A percentile compares a stretch with the other conserved stretches of the same genome.
phyloP scores from a whole-genome alignment of 2,888 invertebrate species.

The Drosophila kanekoi region DNA sequence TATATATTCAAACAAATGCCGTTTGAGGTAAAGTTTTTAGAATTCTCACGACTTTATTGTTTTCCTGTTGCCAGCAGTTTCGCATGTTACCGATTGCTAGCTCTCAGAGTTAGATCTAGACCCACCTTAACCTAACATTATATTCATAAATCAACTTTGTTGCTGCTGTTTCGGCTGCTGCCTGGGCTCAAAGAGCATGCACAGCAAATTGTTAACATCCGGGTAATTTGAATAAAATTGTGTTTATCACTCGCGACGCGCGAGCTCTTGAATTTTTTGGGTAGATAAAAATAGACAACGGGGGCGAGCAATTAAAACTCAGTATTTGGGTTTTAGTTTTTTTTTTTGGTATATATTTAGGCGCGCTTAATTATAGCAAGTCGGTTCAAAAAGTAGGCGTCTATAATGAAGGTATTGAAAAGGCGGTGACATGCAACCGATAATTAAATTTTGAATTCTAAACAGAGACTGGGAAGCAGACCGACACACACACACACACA shows the following conservation, averaged over 20 bases:
- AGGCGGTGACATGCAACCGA: slow-evolving; percentile 78
- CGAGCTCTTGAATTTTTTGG: slow-evolving; percentile 21
- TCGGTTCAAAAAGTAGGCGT: slow-evolving; percentile 37
- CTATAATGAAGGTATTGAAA: slow-evolving; percentile 73
- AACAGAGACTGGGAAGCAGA: slow-evolving; percentile 8
- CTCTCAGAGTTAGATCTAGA: slow-evolving; percentile 1
- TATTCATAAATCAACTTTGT: slow-evolving; percentile 71
- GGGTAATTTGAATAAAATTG: slow-evolving; percentile 77
- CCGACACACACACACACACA: too few species aligned
- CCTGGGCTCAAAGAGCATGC: slow-evolving; percentile 53
- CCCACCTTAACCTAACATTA: slow-evolving; percentile 48
- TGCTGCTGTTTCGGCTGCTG: slow-evolving; percentile 25
- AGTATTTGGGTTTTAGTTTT: slow-evolving; percentile 40
- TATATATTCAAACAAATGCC: not conserved
- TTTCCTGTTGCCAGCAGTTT: slow-evolving; percentile 10
- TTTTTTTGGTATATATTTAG: slow-evolving; percentile 60
- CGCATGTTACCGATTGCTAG: slow-evolving; percentile 22
- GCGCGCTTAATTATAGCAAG: slow-evolving; percentile 72
- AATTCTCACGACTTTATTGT: slow-evolving; percentile 27
- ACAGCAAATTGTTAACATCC: slow-evolving; percentile 76
- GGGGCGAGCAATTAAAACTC: slow-evolving; percentile 63
- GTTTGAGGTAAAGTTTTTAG: not conserved
- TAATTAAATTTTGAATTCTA: slow-evolving; percentile 67
- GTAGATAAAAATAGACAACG: slow-evolving; percentile 44
- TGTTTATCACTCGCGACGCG: slow-evolving; percentile 53